Conservation (phyloP, 2,888 invertebrate species). For the Griposia aprilina region DNA sequence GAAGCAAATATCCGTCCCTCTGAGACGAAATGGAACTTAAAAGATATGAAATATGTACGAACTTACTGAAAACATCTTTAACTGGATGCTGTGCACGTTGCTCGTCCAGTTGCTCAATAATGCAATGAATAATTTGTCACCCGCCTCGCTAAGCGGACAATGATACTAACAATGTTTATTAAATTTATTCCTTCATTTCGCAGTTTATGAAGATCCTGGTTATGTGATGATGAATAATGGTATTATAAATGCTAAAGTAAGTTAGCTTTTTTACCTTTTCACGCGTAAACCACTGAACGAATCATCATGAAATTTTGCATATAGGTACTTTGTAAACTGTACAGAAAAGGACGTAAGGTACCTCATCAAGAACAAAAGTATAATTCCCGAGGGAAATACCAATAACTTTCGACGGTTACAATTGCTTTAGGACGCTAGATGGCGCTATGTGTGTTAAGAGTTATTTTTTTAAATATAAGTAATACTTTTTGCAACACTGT, state of each 20-base stretch:
- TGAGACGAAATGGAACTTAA: conserved; percentile 36
- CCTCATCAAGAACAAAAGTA: no score
- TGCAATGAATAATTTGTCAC: conserved; percentile 65
- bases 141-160: conserved; percentile 55
- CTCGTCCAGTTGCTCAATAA: conserved; percentile 54
- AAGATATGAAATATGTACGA: conserved; percentile 54
- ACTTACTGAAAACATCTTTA: conserved; percentile 45
- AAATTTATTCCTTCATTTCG: conserved; percentile 43
- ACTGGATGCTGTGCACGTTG: conserved; percentile 37
- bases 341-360: no score
- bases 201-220: conserved; percentile 30
- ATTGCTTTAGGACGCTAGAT: no score
- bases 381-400: no score
- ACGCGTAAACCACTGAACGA: no score
- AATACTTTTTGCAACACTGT: no score
- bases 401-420: no score
- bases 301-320: no score
- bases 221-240: conserved; percentile 30
- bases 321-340: no score
- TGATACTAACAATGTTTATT: conserved; percentile 51
- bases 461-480: no score
- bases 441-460: no score
- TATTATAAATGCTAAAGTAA: conserved; percentile 2
- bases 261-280: no score
- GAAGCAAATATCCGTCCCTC: background rate